Evolutionary conservation across 2,113 vertebrate species (phyloP).

Genomic region (Pterophyllum scalare): DNA sequence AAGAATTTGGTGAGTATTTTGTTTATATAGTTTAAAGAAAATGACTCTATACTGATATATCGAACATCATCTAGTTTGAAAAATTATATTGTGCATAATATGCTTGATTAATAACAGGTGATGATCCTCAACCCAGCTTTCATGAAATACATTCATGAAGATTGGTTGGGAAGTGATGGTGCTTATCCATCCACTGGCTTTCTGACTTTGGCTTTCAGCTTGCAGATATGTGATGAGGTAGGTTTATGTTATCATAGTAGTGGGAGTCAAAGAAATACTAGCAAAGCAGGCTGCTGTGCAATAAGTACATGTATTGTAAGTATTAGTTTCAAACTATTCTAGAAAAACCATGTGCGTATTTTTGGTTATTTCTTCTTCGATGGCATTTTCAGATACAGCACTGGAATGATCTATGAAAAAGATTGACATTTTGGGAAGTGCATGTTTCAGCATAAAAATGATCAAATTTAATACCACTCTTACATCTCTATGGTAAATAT

Average conservation of each 20-base stretch:
- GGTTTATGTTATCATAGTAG: background rate
- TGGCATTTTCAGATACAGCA: background rate
- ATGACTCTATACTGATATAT: background rate
- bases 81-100: background rate
- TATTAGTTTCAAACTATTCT: background rate
- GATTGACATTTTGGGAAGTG: too few relatives aligned
- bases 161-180: conserved; percentile 19
- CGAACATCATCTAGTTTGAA: background rate
- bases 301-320: background rate
- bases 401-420: too few relatives aligned
- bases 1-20: conserved; percentile 6
- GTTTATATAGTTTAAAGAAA: background rate
- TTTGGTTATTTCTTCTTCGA: background rate
- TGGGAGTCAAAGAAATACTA: background rate
- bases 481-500: too few relatives aligned
- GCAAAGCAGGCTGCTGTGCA: background rate
- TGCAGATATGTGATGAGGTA: conserved; percentile 62
- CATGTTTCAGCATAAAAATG: too few relatives aligned
- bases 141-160: conserved; percentile 43
- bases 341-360: background rate
- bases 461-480: too few relatives aligned
- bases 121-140: conserved; percentile 51
- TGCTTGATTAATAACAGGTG: conserved; percentile 31
- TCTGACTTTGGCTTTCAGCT: conserved; percentile 28
- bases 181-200: conserved; percentile 57